Percentiles rank a stretch among this genome's conserved stretches.
phyloP scores from a whole-genome alignment of 2,888 invertebrate species.

The Horisme vitalbata region DNA sequence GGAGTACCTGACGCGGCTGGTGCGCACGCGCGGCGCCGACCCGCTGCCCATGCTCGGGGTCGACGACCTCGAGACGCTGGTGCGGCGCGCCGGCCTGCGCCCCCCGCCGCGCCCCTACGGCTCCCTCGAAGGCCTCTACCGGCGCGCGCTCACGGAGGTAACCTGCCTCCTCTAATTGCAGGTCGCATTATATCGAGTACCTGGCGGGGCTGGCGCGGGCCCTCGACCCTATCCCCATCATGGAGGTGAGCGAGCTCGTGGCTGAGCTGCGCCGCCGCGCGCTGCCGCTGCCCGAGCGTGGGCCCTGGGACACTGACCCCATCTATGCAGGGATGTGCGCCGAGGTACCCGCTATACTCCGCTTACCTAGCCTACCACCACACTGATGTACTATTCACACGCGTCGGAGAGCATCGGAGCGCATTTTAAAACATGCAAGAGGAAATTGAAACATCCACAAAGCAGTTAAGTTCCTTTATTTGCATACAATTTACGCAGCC shows the following conservation, averaged over 20 bases:
- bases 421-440: too few species aligned
- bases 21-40: constrained; percentile 88
- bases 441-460: too few species aligned
- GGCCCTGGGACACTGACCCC: constrained; percentile 91
- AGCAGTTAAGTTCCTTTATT: too few species aligned
- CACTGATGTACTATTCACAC: too few species aligned
- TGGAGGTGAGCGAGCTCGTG: constrained; percentile 93
- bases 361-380: neutral
- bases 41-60: constrained; percentile 89
- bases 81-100: constrained; percentile 88
- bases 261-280: constrained; percentile 94
- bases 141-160: constrained; percentile 85
- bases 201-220: constrained; percentile 93
- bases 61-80: constrained; percentile 92
- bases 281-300: constrained; percentile 91
- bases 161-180: constrained; percentile 74
- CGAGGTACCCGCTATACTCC: constrained; percentile 85
- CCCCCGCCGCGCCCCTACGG: constrained; percentile 91
- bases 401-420: too few species aligned
- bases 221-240: constrained; percentile 94
- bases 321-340: constrained; percentile 92
- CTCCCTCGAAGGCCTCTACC: constrained; percentile 85
- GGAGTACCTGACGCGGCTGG: constrained; percentile 92
- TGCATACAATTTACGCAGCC: too few species aligned
- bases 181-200: constrained; percentile 97